Base-by-base conservation (phyloP, 37 sponge, comb jelly and placozoan genomes). In the Axinella damicornis region DNA sequence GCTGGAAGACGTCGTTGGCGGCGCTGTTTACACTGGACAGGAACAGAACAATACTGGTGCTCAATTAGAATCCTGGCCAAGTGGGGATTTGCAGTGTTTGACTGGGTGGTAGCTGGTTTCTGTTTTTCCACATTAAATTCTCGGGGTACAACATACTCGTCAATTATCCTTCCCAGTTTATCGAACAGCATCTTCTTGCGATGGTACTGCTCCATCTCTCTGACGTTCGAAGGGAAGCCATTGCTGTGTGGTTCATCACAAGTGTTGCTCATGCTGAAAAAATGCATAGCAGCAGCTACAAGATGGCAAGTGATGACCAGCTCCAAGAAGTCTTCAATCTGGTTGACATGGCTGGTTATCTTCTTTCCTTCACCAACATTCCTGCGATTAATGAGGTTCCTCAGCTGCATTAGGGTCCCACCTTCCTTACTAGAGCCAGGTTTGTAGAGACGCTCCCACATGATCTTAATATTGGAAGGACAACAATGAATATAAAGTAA, bases 251-350 rank as follows among this genome's bases (percentile, higher is more conserved):
- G 81, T 11, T 34, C 15, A 35, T 30, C 33, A 4, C 32, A 25
- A 2, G 38, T 11, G 17, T 2, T 15, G 6, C 0, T 40, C 69
- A 72, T 71, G 11, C 63, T 61, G 30, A 72, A 82, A 52, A 39
- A 72, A 5, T 69, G 30, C 46, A 46, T 9, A 12, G 46, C 46
- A 12, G 81, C 81, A n/a, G 81, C 30, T 22, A 80, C 35, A 25
- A 80, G 28, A 57, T 80, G 57, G 46, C 81, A 80, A 0, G 2
- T 64, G 35, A 80, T 36, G 30, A 80, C 69, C 11, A 69, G 69
- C 40, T 31, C 32, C 12, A 80, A 54, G 25, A 67, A 80, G 53
- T 80, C 70, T 67, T 80, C 81, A 27, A 58, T 33, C 27, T 66
- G 70, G 39, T 80, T 66, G 55, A 69, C 71, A 30, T 80, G 81